Evolutionary conservation across 2,888 invertebrate genomes (phyloP).

Genomic region (Bugula neritina): DNA sequence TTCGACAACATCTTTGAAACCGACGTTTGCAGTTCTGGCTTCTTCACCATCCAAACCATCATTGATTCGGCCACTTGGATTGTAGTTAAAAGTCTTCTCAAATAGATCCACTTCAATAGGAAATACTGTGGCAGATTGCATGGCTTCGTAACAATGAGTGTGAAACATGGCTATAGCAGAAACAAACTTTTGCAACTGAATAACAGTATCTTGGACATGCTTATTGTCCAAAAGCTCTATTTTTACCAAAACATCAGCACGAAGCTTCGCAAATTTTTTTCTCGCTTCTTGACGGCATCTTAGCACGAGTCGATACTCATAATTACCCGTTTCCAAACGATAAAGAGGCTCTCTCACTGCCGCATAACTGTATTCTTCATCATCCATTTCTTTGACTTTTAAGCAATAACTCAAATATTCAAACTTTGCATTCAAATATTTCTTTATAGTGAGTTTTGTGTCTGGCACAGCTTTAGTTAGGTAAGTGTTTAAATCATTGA

Average conservation of each 20-base stretch:
- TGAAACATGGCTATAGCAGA: constrained; percentile 73
- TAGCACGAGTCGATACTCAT: constrained; percentile 90
- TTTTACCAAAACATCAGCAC: constrained; percentile 78
- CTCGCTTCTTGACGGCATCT: constrained; percentile 93
- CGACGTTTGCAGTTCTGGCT: too few relatives aligned
- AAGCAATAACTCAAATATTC: constrained; percentile 67
- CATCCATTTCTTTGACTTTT: constrained; percentile 97
- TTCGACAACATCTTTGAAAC: too few relatives aligned
- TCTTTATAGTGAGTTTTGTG: constrained; percentile 90
- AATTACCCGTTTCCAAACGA: constrained; percentile 96
- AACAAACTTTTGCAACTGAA: constrained; percentile 68
- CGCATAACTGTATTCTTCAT: constrained; percentile 86
- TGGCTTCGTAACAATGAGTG: constrained; percentile 68
- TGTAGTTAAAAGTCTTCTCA: constrained; percentile 79
- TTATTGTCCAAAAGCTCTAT: constrained; percentile 95
- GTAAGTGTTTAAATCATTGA: constrained; percentile 91
- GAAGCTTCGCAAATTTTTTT: constrained; percentile 69
- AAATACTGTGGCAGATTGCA: constrained; percentile 70
- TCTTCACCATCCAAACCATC: constrained; percentile 47
- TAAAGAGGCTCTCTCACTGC: constrained; percentile 89
- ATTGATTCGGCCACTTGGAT: constrained; percentile 48
- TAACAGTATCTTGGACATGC: constrained; percentile 89
- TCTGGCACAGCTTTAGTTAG: constrained; percentile 94
- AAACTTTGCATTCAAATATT: constrained; percentile 97
- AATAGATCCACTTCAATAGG: constrained; percentile 93